A percentile compares a stretch with the other conserved stretches of the same genome.
Evolutionary conservation across 2,797 vertebrate species (phyloP).

Genomic region (Tangara arthus): DNA sequence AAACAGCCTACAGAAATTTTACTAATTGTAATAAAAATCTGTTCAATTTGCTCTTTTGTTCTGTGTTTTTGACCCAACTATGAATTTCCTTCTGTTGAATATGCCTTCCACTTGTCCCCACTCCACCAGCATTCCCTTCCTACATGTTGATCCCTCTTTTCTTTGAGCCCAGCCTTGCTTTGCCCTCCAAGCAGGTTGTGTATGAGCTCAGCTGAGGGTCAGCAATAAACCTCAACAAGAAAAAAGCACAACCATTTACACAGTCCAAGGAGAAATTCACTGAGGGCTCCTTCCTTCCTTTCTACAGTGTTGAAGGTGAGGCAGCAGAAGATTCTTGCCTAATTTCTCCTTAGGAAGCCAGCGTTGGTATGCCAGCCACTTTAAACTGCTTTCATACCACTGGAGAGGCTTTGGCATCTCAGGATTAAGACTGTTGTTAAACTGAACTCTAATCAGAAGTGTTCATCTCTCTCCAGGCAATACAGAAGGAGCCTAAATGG

Average conservation of each 20-base stretch:
- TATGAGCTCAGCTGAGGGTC: not conserved
- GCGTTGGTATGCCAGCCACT: not conserved
- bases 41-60: not conserved
- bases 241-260: not conserved
- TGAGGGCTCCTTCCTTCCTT: not conserved
- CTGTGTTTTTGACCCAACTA: not conserved
- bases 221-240: not conserved
- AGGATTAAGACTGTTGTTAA: not conserved
- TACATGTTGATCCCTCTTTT: not conserved
- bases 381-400: not conserved
- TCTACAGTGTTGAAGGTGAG: not conserved
- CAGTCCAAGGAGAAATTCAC: not conserved
- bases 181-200: not conserved
- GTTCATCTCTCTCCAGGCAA: not conserved
- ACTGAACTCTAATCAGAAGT: not conserved
- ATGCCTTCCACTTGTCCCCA: not conserved
- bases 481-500: not conserved
- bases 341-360: not conserved
- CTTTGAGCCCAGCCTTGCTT: not conserved
- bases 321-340: not conserved
- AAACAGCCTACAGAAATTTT: not conserved
- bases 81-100: not conserved
- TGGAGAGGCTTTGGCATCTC: not conserved
- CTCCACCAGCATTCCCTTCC: not conserved
- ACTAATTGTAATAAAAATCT: not conserved